Conservation (phyloP, 2,797 vertebrate species). For the Pseudochaenichthys georgianus region DNA sequence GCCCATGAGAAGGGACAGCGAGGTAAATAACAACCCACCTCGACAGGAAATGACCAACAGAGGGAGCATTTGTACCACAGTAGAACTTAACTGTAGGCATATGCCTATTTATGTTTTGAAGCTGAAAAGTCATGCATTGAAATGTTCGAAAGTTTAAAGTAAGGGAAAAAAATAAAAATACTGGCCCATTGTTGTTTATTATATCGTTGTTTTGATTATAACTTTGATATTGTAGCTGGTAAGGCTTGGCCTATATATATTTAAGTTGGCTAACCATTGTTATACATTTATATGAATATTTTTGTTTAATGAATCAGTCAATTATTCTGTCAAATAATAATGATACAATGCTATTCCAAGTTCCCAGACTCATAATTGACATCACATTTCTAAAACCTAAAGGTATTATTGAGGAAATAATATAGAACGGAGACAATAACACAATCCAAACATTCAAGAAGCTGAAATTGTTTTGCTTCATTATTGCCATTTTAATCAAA, state of each 20-base stretch:
- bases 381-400: not conserved
- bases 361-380: too few species aligned
- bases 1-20: slow-evolving; percentile 15
- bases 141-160: not conserved
- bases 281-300: not conserved
- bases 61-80: slow-evolving; percentile 8
- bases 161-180: not conserved
- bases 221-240: not conserved
- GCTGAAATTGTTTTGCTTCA: not conserved
- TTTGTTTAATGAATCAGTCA: not conserved
- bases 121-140: not conserved
- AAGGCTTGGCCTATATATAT: not conserved
- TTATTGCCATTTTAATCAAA: not conserved
- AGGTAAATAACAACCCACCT: slow-evolving; percentile 12
- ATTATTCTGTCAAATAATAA: not conserved
- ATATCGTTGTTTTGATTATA: not conserved
- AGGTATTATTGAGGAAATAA: not conserved
- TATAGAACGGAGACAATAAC: not conserved
- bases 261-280: not conserved
- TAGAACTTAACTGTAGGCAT: too few species aligned
- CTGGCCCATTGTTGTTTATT: slow-evolving; percentile 1
- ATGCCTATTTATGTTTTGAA: not conserved
- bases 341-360: not conserved
- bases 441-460: not conserved
- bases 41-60: slow-evolving; percentile 24